Base-by-base conservation (phyloP, 2,888 invertebrate species). In the Troides oblongomaculatus region DNA sequence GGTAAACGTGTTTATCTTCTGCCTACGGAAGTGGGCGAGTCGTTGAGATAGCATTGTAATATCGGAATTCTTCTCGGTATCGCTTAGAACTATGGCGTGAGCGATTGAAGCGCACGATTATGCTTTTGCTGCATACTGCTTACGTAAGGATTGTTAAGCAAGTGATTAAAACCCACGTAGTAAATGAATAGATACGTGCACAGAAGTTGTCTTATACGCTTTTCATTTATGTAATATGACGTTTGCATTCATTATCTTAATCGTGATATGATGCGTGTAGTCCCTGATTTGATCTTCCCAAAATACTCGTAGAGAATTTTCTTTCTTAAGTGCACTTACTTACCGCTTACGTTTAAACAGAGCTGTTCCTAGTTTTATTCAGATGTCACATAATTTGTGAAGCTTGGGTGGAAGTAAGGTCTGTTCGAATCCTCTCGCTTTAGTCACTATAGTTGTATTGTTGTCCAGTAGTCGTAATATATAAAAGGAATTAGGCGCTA, bases 21-120 rank as follows among this genome's bases (percentile, higher is more conserved):
- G 67, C 66, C 73, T 76, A 64, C 82, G 86, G 86, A 87, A 83
- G 78, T 81, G 78, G 83, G 83, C 78, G 81, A 80, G 82, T 68
- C 79, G 64, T 73, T 66, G 66, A 76, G 78, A 81, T 78, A 79
- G 77, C 77, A 77, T 77, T 78, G 72, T 76, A 76, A 17, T 50
- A 50, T 78, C 81, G 76, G 71, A 77, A 76, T 75, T 71, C 71
- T 72, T 59, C 70, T 66, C 70, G 58, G 66, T 70, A 76, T 78
- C 75, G 70, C 71, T 72, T 71, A 65, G 74, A 75, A 76, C 74
- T 72, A 70, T 75, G 73, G 69, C 69, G 62, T 67, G 64, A 73
- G 69, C 73, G 71, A 77, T 76, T 74, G 74, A 75, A 74, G 71
- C 71, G 71, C 62, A 69, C 39, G 66, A 72, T 62, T 69, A 21